Evolutionary conservation across 2,113 vertebrate species (phyloP).

Genomic region (Melanerpes aurifrons): DNA sequence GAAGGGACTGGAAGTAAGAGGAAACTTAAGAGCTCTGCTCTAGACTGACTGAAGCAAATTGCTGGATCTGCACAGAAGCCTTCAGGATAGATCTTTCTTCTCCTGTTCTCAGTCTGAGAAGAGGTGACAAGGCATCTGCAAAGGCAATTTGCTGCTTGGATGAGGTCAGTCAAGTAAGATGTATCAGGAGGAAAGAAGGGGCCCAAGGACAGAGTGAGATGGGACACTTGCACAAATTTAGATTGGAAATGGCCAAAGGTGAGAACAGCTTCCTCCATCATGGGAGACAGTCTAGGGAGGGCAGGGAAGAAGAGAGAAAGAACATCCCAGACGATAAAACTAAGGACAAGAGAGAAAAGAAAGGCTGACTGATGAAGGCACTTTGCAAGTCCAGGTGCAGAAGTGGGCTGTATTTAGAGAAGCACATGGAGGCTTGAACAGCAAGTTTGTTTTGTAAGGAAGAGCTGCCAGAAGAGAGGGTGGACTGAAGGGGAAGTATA

Average conservation of each 20-base stretch:
- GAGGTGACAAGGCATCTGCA: not conserved
- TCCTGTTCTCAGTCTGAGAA: not conserved
- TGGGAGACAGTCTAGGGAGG: not conserved
- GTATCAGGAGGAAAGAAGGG: not conserved
- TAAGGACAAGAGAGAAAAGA: not conserved
- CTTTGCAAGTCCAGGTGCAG: slow-evolving; percentile 23
- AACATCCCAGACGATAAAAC: not conserved
- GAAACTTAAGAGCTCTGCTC: not conserved
- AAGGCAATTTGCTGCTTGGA: not conserved
- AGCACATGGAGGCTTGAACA: not conserved
- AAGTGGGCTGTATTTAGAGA: slow-evolving; percentile 8
- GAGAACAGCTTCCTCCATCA: not conserved
- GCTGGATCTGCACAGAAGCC: not conserved
- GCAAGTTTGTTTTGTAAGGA: slow-evolving; percentile 7
- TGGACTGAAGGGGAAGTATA: slow-evolving; percentile 25
- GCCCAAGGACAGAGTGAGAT: not conserved
- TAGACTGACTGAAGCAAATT: not conserved
- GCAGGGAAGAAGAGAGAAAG: not conserved
- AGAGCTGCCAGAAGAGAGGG: slow-evolving; percentile 34
- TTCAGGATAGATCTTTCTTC: not conserved
- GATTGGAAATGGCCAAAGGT: not conserved
- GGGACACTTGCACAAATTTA: slow-evolving; percentile 9
- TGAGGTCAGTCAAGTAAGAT: not conserved
- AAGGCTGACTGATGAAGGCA: not conserved
- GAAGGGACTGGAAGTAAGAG: not conserved